Evolutionary conservation across 2,113 vertebrate species (phyloP).

Genomic region (Carollia perspicillata): DNA sequence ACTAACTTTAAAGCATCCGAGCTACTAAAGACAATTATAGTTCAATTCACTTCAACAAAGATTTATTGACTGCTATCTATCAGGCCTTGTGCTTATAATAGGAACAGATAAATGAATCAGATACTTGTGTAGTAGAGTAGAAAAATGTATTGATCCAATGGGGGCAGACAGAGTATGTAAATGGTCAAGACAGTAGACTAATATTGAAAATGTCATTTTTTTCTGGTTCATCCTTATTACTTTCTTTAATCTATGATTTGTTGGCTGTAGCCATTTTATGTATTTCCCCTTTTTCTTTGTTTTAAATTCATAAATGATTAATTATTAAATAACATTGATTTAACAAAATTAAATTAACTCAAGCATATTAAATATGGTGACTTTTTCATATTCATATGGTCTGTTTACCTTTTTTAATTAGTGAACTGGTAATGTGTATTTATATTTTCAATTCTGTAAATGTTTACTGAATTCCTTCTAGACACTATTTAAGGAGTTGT

Average conservation of each 20-base stretch:
- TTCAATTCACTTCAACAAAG: neutral
- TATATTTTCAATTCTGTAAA: constrained; percentile 49
- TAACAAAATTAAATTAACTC: constrained; percentile 35
- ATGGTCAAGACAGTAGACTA: constrained; percentile 1
- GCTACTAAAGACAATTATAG: constrained; percentile 41
- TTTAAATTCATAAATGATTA: neutral
- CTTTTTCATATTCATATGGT: constrained; percentile 41
- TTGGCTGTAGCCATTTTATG: neutral
- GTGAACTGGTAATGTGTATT: constrained; percentile 44
- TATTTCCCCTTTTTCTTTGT: neutral
- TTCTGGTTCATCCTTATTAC: neutral
- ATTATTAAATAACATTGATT: constrained; percentile 5
- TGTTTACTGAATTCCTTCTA: constrained; percentile 46
- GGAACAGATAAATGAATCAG: neutral
- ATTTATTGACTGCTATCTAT: neutral
- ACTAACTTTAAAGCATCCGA: neutral
- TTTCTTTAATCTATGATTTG: neutral
- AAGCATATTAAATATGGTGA: neutral
- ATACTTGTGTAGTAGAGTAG: neutral
- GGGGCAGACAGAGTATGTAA: neutral
- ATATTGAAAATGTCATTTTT: constrained; percentile 8
- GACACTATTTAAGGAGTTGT: constrained; percentile 24
- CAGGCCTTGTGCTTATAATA: neutral
- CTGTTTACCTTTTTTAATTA: constrained; percentile 64
- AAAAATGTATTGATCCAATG: neutral